A percentile compares a stretch with the other conserved stretches of the same genome.
These are phyloP conservation scores for Myotis pilosus DNA, from an alignment of 2,797 vertebrate genomes.

Conservation along the genomic window DNA sequence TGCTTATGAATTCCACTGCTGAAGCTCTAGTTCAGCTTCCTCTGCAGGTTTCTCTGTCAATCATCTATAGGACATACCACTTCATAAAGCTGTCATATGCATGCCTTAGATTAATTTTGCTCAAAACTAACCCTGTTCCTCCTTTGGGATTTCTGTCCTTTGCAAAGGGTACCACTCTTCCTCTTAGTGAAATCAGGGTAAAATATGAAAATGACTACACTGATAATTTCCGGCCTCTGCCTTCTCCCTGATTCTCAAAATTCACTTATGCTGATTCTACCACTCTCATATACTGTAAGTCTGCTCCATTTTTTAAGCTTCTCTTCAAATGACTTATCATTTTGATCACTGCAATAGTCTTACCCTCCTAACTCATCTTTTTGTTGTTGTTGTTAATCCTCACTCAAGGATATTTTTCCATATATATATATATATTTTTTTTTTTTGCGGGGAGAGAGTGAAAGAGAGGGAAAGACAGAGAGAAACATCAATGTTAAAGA, in stretches of 20 bases:
- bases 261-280: background rate
- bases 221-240: background rate
- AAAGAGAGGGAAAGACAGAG: no score
- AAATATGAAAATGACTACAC: no score
- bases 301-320: background rate
- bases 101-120: background rate
- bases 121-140: background rate
- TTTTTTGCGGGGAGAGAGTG: no score
- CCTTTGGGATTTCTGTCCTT: constrained; percentile 1
- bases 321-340: background rate
- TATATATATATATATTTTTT: no score
- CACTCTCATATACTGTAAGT: background rate
- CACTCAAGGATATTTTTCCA: no score
- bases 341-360: background rate
- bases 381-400: no score
- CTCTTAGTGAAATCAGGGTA: background rate
- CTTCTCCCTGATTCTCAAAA: background rate
- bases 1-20: background rate
- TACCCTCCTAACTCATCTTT: background rate
- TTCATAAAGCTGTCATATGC: background rate
- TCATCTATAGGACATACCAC: background rate
- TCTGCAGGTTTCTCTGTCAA: background rate
- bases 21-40: background rate
- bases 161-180: background rate
- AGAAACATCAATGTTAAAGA: no score